Conservation (phyloP, 1,140 invertebrate species). For the Drosophila serrata region DNA sequence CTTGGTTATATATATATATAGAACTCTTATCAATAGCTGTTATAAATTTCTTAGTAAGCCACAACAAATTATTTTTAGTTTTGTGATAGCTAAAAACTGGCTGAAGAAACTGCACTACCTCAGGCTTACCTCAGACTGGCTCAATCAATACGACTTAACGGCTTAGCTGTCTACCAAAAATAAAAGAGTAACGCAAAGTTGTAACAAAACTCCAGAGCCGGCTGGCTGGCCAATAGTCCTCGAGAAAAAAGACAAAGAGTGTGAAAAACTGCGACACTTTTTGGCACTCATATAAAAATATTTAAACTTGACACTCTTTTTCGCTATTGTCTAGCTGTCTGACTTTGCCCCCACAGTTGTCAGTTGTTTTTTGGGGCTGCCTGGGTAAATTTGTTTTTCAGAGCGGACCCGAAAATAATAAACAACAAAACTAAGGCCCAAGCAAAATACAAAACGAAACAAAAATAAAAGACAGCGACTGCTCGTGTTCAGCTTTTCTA, state of each 20-base stretch:
- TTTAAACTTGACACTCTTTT: conserved; percentile 80
- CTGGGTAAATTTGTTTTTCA: conserved; percentile 47
- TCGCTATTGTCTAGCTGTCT: conserved; percentile 29
- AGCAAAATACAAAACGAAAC: conserved; percentile 18
- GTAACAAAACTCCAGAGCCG: conserved; percentile 50
- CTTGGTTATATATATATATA: neutral
- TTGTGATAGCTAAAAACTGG: neutral
- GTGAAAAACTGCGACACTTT: conserved; percentile 57
- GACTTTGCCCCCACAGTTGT: conserved; percentile 52
- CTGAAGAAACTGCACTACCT: conserved; percentile 9
- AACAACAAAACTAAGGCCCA: conserved; percentile 34
- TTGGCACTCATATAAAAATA: conserved; percentile 58
- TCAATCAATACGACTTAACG: conserved; percentile 67
- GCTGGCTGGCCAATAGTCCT: conserved; percentile 31
- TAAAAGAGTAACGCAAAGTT: neutral
- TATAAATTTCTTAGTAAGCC: conserved; percentile 26
- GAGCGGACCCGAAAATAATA: conserved; percentile 63
- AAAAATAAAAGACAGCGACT: conserved; percentile 22
- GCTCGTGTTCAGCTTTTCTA: conserved; percentile 61
- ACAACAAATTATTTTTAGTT: neutral
- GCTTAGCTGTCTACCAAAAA: conserved; percentile 41
- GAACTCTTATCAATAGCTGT: neutral
- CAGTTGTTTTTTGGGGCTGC: conserved; percentile 33
- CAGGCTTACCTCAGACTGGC: conserved; percentile 3
- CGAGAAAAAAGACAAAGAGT: conserved; percentile 23